Percentiles rank a stretch among this genome's conserved stretches.
Conservation (phyloP, 2,888 invertebrate species). For the Rhopalosiphum nymphaeae region DNA sequence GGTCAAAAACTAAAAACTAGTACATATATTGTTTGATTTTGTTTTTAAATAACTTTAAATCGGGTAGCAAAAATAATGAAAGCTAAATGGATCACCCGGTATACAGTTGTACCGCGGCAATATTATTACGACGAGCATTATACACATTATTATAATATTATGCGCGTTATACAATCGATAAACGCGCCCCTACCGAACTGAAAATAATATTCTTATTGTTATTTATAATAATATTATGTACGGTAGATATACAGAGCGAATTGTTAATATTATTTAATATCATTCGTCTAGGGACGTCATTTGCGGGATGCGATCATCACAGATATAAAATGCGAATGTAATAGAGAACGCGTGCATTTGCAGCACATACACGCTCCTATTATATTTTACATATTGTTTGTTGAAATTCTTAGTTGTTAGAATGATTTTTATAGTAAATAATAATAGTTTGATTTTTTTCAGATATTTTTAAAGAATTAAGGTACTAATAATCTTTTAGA, state of each 20-base stretch:
- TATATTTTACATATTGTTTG: not conserved
- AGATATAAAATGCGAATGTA: no score
- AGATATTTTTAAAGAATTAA: not conserved
- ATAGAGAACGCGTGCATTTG: not conserved
- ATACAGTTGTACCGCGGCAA: not conserved
- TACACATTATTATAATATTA: conserved; percentile 17
- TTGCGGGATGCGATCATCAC: not conserved
- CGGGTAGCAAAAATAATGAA: not conserved
- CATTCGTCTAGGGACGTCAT: not conserved
- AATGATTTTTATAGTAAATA: no score
- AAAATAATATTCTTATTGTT: conserved; percentile 16
- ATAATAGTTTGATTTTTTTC: not conserved
- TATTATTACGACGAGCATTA: not conserved
- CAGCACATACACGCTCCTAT: not conserved
- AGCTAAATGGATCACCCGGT: not conserved
- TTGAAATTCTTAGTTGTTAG: not conserved
- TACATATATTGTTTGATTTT: not conserved
- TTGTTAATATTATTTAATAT: not conserved
- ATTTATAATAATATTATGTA: conserved; percentile 13
- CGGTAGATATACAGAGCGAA: not conserved
- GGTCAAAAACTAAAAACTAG: not conserved
- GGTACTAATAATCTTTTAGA: not conserved
- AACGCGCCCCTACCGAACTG: conserved; percentile 9
- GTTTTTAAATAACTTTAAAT: not conserved
- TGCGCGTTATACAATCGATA: conserved; percentile 20